A percentile compares a stretch with the other conserved stretches of the same genome.
These are phyloP conservation scores for Formica exsecta DNA, from an alignment of 1,140 invertebrate genomes.

Conservation along the genomic window DNA sequence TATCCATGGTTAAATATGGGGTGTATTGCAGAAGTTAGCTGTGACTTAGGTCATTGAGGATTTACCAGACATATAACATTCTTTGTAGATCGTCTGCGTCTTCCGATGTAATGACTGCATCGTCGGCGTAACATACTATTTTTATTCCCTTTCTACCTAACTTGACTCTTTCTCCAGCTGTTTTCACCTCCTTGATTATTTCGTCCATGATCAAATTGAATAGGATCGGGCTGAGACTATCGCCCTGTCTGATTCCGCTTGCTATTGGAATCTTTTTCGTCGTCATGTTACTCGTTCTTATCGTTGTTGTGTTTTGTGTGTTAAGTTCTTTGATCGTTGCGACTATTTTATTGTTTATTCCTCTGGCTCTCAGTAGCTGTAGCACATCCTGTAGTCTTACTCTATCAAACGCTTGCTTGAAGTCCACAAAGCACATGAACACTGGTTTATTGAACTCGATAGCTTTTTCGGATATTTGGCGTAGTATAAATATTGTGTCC, in stretches of 20 bases:
- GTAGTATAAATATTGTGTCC: background rate
- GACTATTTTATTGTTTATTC: background rate
- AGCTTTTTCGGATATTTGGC: background rate
- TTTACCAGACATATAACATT: background rate
- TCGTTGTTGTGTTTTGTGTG: background rate
- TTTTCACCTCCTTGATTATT: background rate
- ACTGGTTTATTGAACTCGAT: background rate
- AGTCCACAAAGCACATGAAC: background rate
- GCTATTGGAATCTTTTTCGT: background rate
- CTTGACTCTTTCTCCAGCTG: background rate
- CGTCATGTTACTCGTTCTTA: background rate
- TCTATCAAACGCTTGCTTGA: background rate
- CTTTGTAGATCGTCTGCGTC: background rate
- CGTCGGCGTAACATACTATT: background rate
- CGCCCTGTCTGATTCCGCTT: background rate
- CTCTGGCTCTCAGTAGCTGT: background rate
- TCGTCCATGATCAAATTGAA: background rate
- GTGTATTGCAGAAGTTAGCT: no score
- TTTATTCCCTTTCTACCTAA: background rate
- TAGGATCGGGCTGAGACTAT: background rate
- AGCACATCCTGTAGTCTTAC: background rate
- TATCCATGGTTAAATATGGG: no score
- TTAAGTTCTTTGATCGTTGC: background rate
- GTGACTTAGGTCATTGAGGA: no score
- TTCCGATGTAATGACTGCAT: background rate